Percentiles rank a stretch among this genome's conserved stretches.
phyloP scores from a whole-genome alignment of 2,797 vertebrate species.

The Sylvia borin region DNA sequence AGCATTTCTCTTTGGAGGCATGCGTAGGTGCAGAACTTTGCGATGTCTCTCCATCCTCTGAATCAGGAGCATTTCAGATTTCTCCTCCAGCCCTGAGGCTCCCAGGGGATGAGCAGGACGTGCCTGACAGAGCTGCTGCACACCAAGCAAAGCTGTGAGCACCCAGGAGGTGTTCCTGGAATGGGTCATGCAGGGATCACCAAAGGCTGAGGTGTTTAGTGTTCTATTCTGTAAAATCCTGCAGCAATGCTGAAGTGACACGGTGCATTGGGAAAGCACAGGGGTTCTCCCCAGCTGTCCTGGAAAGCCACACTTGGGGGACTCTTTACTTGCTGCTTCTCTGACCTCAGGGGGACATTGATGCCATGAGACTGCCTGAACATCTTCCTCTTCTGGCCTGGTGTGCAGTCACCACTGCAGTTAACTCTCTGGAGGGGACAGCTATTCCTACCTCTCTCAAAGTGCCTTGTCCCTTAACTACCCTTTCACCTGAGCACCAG shows the following conservation, averaged over 20 bases:
- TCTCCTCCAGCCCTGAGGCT: background rate
- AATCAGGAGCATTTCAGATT: background rate
- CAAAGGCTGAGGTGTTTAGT: background rate
- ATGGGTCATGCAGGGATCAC: background rate
- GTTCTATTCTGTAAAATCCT: background rate
- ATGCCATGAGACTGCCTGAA: background rate
- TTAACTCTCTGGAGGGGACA: background rate
- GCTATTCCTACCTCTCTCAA: background rate
- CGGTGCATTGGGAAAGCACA: background rate
- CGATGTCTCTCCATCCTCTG: background rate
- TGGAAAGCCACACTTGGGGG: background rate
- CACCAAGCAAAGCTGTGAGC: background rate
- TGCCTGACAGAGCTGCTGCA: background rate
- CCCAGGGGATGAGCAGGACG: background rate
- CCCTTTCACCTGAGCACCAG: background rate
- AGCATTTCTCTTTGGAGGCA: conserved; percentile 8
- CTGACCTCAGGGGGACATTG: background rate
- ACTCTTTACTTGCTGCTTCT: background rate
- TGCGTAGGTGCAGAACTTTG: conserved; percentile 10
- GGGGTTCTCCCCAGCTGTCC: background rate
- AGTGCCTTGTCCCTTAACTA: background rate
- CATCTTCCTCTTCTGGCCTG: background rate
- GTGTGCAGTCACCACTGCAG: background rate
- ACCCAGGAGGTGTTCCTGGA: background rate
- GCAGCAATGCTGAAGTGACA: background rate